Evolutionary conservation across 1,140 invertebrate species (phyloP).

Genomic region (Stegodyphus mimosarum): DNA sequence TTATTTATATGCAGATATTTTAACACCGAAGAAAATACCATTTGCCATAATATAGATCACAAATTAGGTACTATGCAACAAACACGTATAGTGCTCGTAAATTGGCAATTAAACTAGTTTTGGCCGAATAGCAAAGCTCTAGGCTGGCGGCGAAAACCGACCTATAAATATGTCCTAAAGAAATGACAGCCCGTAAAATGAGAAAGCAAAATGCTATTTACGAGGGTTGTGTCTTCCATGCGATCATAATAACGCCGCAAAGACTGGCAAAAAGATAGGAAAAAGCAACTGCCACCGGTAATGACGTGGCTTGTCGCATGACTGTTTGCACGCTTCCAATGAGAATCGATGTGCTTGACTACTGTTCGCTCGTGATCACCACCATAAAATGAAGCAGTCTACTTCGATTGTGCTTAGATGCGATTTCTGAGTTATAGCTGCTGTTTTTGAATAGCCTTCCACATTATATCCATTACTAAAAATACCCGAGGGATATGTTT

Average conservation of each 20-base stretch:
- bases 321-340: slow-evolving; percentile 46
- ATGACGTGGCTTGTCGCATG: slow-evolving; percentile 37
- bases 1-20: too few relatives aligned
- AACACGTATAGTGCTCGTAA: too few relatives aligned
- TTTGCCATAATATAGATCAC: too few relatives aligned
- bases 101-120: too few relatives aligned
- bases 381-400: slow-evolving; percentile 38
- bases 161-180: neutral
- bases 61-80: too few relatives aligned
- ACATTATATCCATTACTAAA: slow-evolving; percentile 8
- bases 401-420: slow-evolving; percentile 18
- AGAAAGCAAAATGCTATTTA: neutral
- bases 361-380: slow-evolving; percentile 1
- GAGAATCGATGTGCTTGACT: slow-evolving; percentile 33
- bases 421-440: slow-evolving; percentile 11
- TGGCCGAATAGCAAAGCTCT: too few relatives aligned
- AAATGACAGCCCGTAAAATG: neutral
- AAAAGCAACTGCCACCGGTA: slow-evolving; percentile 10
- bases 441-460: slow-evolving; percentile 14
- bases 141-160: neutral
- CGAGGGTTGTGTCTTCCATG: neutral
- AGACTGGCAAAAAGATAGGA: neutral
- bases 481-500: neutral
- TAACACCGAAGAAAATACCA: too few relatives aligned
- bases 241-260: neutral